These are phyloP conservation scores for Priocnemis perturbator DNA, from an alignment of 2,888 invertebrate genomes.

Conservation along the genomic window DNA sequence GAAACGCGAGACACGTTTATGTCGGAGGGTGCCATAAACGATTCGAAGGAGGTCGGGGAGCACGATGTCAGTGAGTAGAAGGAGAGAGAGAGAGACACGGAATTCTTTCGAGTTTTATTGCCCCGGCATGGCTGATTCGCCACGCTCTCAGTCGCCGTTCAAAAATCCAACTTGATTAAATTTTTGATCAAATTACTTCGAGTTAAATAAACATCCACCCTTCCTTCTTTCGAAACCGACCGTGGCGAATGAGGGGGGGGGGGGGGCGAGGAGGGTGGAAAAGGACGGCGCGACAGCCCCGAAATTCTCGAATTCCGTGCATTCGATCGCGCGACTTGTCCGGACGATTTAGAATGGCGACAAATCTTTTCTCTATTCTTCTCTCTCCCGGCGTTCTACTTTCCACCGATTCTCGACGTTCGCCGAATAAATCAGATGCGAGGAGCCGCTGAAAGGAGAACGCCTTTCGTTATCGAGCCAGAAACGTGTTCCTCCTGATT, in stretches of 20 bases:
- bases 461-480: too few relatives aligned
- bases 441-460: too few relatives aligned
- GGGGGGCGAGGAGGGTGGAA: too few relatives aligned
- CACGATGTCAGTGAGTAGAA: not conserved
- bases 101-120: slow-evolving; percentile 70
- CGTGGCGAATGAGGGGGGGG: slow-evolving; percentile 2
- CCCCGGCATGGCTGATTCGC: slow-evolving; percentile 68
- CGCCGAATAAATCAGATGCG: too few relatives aligned
- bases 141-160: slow-evolving; percentile 66
- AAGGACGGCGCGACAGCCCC: slow-evolving; percentile 15
- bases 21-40: slow-evolving; percentile 45
- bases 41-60: slow-evolving; percentile 11
- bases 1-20: slow-evolving; percentile 35
- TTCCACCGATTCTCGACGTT: not conserved
- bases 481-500: too few relatives aligned
- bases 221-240: slow-evolving; percentile 21
- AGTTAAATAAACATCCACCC: slow-evolving; percentile 72
- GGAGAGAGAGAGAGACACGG: slow-evolving; percentile 22
- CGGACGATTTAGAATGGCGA: slow-evolving; percentile 43
- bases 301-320: slow-evolving; percentile 58
- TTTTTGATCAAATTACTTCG: slow-evolving; percentile 75
- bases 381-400: not conserved
- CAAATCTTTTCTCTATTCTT: slow-evolving; percentile 35
- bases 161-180: slow-evolving; percentile 75
- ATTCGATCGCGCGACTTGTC: slow-evolving; percentile 56